Evolutionary conservation across 2,797 vertebrate genomes (phyloP).

Genomic region (Propithecus perrieri): DNA sequence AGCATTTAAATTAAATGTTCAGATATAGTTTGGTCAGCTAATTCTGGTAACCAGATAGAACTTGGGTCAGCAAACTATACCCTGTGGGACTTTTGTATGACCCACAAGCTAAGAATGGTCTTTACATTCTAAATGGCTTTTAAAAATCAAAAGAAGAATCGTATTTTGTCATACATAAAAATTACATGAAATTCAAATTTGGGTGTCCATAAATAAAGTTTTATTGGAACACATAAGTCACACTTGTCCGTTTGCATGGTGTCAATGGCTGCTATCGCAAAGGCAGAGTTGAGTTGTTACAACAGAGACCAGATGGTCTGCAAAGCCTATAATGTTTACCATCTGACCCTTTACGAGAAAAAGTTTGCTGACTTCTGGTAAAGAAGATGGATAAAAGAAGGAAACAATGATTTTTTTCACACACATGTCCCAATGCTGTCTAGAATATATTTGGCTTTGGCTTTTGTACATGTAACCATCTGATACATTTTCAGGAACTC

Average conservation of each 20-base stretch:
- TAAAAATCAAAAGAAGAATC: not conserved
- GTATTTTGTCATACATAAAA: constrained; percentile 16
- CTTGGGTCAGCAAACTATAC: not conserved
- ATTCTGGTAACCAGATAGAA: not conserved
- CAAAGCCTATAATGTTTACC: not conserved
- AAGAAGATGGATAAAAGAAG: not conserved
- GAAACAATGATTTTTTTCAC: not conserved
- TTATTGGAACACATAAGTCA: not conserved
- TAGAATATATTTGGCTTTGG: constrained; percentile 1
- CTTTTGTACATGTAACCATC: not conserved
- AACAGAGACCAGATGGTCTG: not conserved
- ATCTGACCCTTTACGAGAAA: not conserved
- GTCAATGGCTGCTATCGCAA: not conserved
- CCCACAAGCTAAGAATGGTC: not conserved
- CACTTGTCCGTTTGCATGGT: not conserved
- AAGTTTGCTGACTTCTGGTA: not conserved
- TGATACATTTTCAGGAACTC: constrained; percentile 29
- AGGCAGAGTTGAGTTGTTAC: not conserved
- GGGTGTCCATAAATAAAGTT: not conserved
- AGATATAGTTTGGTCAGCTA: not conserved
- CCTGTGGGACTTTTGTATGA: not conserved
- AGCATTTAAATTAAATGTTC: constrained; percentile 20
- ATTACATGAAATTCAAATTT: constrained; percentile 1
- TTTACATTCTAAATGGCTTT: not conserved
- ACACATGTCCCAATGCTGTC: not conserved